These are phyloP conservation scores for Lordiphosa andalusiaca DNA, from an alignment of 2,888 invertebrate species.

Conservation along the genomic window DNA sequence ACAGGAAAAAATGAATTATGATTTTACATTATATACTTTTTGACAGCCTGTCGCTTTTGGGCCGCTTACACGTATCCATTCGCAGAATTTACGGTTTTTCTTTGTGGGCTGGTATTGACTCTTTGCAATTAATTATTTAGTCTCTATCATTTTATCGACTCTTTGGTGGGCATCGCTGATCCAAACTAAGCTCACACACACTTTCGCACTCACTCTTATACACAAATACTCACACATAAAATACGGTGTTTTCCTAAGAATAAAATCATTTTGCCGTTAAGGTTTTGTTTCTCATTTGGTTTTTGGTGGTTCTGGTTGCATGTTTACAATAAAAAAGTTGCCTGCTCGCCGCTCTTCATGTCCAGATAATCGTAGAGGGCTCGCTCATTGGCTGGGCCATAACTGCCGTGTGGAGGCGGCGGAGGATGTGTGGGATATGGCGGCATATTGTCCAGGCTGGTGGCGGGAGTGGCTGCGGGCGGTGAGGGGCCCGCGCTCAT, in stretches of 20 bases:
- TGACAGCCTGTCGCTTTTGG: no score
- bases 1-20: no score
- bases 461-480: conserved; percentile 52
- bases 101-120: no score
- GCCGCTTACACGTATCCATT: no score
- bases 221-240: conserved; percentile 8
- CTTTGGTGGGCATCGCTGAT: conserved; percentile 8
- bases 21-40: no score
- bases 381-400: conserved; percentile 45
- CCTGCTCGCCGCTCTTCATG: conserved; percentile 59
- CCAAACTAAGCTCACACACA: conserved; percentile 14
- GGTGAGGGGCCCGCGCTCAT: conserved; percentile 61
- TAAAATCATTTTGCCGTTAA: conserved; percentile 39
- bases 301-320: conserved; percentile 62
- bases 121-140: no score
- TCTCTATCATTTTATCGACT: no score
- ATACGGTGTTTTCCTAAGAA: conserved; percentile 42
- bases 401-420: conserved; percentile 41
- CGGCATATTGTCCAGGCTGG: conserved; percentile 37
- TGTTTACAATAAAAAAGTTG: conserved; percentile 68
- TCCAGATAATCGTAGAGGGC: conserved; percentile 64
- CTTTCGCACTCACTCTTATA: conserved; percentile 5
- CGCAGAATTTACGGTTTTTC: no score
- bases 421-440: conserved; percentile 28
- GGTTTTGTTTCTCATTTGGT: neutral